Evolutionary conservation across 2,113 vertebrate genomes (phyloP).

Genomic region (Mobula birostris): DNA sequence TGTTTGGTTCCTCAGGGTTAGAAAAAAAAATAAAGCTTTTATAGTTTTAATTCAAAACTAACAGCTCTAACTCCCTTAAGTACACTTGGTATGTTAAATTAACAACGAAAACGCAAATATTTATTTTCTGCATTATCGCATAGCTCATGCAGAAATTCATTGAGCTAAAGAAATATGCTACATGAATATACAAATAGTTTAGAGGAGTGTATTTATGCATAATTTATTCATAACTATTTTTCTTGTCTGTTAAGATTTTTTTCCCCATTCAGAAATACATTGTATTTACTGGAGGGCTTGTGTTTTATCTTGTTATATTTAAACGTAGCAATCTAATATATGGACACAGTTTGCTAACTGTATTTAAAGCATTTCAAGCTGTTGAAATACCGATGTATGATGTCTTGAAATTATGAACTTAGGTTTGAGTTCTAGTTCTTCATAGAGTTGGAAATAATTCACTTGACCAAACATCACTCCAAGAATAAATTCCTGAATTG

Average conservation of each 20-base stretch:
- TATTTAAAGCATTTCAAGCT: not conserved
- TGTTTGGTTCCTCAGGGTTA: not conserved
- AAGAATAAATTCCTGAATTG: not conserved
- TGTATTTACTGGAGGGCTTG: not conserved
- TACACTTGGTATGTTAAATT: slow-evolving; percentile 86
- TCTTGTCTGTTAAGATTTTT: not conserved
- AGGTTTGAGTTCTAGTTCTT: not conserved
- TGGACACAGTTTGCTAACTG: not conserved
- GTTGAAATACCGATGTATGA: not conserved
- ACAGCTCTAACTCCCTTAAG: slow-evolving; percentile 86
- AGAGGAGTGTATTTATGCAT: not conserved
- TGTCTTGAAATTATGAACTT: not conserved
- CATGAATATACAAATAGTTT: not conserved
- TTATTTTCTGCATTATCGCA: slow-evolving; percentile 61
- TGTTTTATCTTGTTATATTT: slow-evolving; percentile 9
- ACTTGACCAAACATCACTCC: not conserved
- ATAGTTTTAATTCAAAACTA: slow-evolving; percentile 83
- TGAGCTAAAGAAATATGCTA: not conserved
- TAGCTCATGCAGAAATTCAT: slow-evolving; percentile 38
- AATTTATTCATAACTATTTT: not conserved
- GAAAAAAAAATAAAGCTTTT: slow-evolving; percentile 50
- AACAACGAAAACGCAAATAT: slow-evolving; percentile 88
- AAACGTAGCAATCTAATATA: not conserved
- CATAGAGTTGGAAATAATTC: not conserved
- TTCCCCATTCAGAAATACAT: not conserved